These are phyloP conservation scores for Sorex maritimensis DNA, from an alignment of 2,797 vertebrate genomes.

Conservation along the genomic window DNA sequence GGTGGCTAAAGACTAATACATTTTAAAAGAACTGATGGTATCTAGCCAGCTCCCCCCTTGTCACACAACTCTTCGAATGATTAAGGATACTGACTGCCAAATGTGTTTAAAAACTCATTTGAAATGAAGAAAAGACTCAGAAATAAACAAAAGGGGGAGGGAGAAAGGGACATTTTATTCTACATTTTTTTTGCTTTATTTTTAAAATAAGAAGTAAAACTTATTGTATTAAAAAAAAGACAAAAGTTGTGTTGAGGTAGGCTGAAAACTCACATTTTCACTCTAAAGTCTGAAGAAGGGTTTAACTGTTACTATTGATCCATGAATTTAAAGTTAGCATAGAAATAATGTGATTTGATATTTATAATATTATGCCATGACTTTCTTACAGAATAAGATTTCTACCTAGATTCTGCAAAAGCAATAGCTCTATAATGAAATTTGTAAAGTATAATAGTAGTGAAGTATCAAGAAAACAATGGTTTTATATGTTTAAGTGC, in stretches of 20 bases:
- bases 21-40: conserved; percentile 84
- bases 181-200: conserved; percentile 76
- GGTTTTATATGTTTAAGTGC: conserved; percentile 8
- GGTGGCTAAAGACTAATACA: conserved; percentile 84
- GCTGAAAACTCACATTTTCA: conserved; percentile 37
- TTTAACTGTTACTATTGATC: conserved; percentile 47
- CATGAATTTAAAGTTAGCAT: conserved; percentile 43
- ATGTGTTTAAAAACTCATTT: conserved; percentile 85
- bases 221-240: conserved; percentile 72
- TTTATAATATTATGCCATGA: conserved; percentile 9
- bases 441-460: background rate
- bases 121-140: conserved; percentile 84
- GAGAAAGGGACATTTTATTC: conserved; percentile 69
- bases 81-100: conserved; percentile 83
- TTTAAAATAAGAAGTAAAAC: conserved; percentile 75
- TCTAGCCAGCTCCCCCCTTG: conserved; percentile 81
- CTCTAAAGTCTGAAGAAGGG: conserved; percentile 21
- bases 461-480: conserved; percentile 30
- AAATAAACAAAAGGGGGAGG: conserved; percentile 81
- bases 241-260: conserved; percentile 60
- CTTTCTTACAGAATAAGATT: conserved; percentile 21
- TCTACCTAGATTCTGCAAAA: conserved; percentile 9
- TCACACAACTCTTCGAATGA: conserved; percentile 85
- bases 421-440: background rate
- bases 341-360: conserved; percentile 9